A percentile compares a stretch with the other conserved stretches of the same genome.
phyloP scores from a whole-genome alignment of 1,140 invertebrate genomes.

The Trachymyrmex septentrionalis region DNA sequence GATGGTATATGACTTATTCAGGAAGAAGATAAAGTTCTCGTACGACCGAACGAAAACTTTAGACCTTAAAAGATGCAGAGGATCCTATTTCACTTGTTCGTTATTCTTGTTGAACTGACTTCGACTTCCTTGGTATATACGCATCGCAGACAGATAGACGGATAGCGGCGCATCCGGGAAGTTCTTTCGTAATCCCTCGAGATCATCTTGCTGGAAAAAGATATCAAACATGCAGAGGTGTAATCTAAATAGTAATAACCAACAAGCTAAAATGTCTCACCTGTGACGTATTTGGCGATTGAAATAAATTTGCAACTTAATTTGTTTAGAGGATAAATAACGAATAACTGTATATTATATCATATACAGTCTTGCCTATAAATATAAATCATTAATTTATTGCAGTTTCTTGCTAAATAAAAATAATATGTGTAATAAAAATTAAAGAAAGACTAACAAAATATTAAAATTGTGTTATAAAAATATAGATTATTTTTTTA shows the following conservation, averaged over 20 bases:
- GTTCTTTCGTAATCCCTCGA: slow-evolving; percentile 12
- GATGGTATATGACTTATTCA: slow-evolving; percentile 40
- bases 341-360: background rate
- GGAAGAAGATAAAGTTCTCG: slow-evolving; percentile 33
- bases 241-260: slow-evolving; percentile 27
- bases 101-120: slow-evolving; percentile 42
- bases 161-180: background rate
- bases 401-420: no score
- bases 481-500: no score
- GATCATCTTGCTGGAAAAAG: background rate
- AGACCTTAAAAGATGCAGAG: slow-evolving; percentile 53
- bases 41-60: slow-evolving; percentile 48
- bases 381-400: no score
- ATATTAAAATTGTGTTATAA: no score
- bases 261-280: background rate
- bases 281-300: background rate
- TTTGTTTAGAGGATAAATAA: background rate
- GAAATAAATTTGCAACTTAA: slow-evolving; percentile 14
- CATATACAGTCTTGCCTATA: background rate
- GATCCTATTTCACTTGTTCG: slow-evolving; percentile 18
- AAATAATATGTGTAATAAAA: no score
- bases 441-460: no score
- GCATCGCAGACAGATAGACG: slow-evolving; percentile 24
- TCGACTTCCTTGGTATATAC: slow-evolving; percentile 21
- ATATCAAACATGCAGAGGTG: slow-evolving; percentile 28